phyloP scores from a whole-genome alignment of 2,113 vertebrate genomes.

The Aleadryas rufinucha region DNA sequence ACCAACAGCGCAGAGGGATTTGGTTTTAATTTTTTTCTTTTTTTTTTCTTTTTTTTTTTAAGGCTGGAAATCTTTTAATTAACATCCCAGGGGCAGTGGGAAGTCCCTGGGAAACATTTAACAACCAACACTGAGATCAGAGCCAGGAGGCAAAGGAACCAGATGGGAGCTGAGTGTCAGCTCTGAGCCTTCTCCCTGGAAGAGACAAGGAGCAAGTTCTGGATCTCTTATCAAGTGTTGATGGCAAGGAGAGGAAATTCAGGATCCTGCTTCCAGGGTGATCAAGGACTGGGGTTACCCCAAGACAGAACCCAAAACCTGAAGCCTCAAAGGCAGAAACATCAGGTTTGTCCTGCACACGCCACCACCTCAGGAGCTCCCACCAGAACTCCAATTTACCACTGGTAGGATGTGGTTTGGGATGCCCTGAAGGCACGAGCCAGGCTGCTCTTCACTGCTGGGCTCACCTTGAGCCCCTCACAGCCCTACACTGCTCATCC shows the following conservation, averaged over 20 bases:
- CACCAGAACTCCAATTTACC: background rate
- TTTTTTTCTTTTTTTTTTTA: background rate
- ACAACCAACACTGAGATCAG: background rate
- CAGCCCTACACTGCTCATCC: background rate
- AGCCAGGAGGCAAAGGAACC: background rate
- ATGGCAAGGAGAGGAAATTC: background rate
- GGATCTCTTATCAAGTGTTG: background rate
- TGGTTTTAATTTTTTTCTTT: background rate
- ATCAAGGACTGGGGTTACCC: background rate
- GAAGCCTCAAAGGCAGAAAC: background rate
- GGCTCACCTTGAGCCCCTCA: background rate
- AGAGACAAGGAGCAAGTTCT: background rate
- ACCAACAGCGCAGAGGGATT: background rate
- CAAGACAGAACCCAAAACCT: background rate
- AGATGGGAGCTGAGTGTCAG: background rate
- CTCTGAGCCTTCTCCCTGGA: background rate
- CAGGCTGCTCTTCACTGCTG: background rate
- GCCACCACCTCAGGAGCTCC: background rate
- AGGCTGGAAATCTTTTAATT: background rate
- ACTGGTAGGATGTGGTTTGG: fast-evolving
- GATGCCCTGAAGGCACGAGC: background rate
- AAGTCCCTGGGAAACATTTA: background rate
- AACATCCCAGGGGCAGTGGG: background rate
- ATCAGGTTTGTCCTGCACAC: background rate
- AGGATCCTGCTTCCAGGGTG: background rate